Evolutionary conservation across 1,140 invertebrate genomes (phyloP).

Genomic region (Drusus annulatus): DNA sequence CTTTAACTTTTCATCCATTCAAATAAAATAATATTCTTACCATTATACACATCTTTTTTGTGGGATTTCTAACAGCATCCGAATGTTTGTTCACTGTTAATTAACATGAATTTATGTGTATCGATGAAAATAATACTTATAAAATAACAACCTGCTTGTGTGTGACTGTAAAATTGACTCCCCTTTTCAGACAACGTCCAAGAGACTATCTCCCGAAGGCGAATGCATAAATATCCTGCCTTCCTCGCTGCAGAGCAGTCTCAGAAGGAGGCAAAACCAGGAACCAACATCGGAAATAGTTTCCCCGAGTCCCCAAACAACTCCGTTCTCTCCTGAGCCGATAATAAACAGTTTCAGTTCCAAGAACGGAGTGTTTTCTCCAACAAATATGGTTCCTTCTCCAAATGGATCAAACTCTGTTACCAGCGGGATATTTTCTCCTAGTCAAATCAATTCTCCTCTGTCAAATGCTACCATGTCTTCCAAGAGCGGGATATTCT

Average conservation of each 20-base stretch:
- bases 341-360: constrained; percentile 66
- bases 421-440: constrained; percentile 71
- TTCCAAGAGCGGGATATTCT: constrained; percentile 70
- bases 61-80: too few relatives aligned
- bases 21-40: too few relatives aligned
- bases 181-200: constrained; percentile 59
- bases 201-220: constrained; percentile 71
- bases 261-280: constrained; percentile 67
- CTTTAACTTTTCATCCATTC: too few relatives aligned
- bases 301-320: constrained; percentile 65
- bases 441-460: constrained; percentile 71
- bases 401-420: constrained; percentile 72
- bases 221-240: constrained; percentile 70
- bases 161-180: constrained; percentile 29
- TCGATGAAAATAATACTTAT: too few relatives aligned
- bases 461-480: constrained; percentile 71
- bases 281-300: constrained; percentile 63
- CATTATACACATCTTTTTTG: too few relatives aligned
- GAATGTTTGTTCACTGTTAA: too few relatives aligned
- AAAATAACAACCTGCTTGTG: constrained; percentile 11
- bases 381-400: constrained; percentile 70
- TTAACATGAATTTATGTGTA: too few relatives aligned
- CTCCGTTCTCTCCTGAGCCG: constrained; percentile 65
- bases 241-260: constrained; percentile 69
- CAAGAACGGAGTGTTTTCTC: constrained; percentile 63